These are phyloP conservation scores for Drosophila lacertosa DNA, from an alignment of 1,140 invertebrate species.

Conservation along the genomic window DNA sequence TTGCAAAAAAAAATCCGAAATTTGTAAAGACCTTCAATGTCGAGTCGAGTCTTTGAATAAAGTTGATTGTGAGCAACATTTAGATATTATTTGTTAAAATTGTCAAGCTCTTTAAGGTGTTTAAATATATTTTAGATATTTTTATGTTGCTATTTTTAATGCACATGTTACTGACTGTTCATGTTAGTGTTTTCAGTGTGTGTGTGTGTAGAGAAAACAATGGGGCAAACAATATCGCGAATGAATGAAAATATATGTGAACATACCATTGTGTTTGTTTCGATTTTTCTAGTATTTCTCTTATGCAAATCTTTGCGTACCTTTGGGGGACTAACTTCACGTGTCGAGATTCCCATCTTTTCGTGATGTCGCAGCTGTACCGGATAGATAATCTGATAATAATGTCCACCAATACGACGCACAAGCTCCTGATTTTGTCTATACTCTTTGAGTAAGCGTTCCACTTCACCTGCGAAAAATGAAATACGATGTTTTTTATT, in stretches of 20 bases:
- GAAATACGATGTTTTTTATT: neutral
- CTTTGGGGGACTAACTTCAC: slow-evolving; percentile 93
- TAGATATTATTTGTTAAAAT: neutral
- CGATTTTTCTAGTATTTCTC: slow-evolving; percentile 64
- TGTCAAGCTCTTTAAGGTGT: neutral
- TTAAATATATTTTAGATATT: neutral
- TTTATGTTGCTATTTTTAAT: neutral
- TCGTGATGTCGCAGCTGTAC: slow-evolving; percentile 96
- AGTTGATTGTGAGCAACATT: neutral
- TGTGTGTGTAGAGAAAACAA: slow-evolving; percentile 10
- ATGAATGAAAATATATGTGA: slow-evolving; percentile 50
- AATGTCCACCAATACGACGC: slow-evolving; percentile 93
- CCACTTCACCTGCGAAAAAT: slow-evolving; percentile 91
- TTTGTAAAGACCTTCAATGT: neutral
- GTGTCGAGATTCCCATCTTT: slow-evolving; percentile 96
- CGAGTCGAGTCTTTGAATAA: neutral
- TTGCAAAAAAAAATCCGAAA: too few relatives aligned
- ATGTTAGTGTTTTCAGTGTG: neutral
- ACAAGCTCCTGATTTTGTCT: slow-evolving; percentile 96
- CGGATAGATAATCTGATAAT: slow-evolving; percentile 97
- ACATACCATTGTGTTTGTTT: slow-evolving; percentile 79
- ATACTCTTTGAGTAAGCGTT: slow-evolving; percentile 93
- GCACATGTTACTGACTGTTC: neutral
- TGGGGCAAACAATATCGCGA: slow-evolving; percentile 37
- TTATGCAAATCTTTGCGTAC: slow-evolving; percentile 86